Percentiles rank a stretch among this genome's conserved stretches.
phyloP scores from a whole-genome alignment of 30 jellyfish, hydroid and myxozoan species.

The Turritopsis rubra region DNA sequence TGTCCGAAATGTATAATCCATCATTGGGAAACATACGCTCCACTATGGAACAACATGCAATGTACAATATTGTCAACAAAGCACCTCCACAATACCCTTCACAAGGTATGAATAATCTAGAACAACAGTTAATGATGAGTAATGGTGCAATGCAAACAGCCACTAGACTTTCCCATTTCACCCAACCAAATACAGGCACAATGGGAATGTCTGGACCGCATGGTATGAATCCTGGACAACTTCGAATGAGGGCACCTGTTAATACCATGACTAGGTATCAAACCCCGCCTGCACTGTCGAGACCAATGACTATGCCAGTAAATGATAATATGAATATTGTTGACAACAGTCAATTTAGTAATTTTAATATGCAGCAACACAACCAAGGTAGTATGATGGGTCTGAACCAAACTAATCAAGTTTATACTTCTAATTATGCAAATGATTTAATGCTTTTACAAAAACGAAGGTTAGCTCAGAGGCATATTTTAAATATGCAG shows the following conservation, averaged over 20 bases:
- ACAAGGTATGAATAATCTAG: slow-evolving; percentile 16
- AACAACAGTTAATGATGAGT: slow-evolving; percentile 3
- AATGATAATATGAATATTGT: neutral
- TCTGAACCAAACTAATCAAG: slow-evolving; percentile 13
- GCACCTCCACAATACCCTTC: slow-evolving; percentile 28
- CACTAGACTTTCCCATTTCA: slow-evolving; percentile 20
- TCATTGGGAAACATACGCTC: neutral
- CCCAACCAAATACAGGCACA: slow-evolving; percentile 15
- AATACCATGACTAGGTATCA: slow-evolving; percentile 1
- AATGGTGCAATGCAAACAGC: slow-evolving; percentile 20
- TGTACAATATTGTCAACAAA: slow-evolving; percentile 12
- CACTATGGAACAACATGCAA: slow-evolving; percentile 1
- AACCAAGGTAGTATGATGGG: neutral
- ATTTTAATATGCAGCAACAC: neutral
- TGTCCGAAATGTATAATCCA: neutral
- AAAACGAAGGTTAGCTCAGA: neutral
- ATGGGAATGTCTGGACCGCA: slow-evolving; percentile 7
- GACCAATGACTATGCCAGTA: slow-evolving; percentile 16
- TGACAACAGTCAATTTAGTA: slow-evolving; percentile 14
- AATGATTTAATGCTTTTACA: neutral
- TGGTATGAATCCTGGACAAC: neutral
- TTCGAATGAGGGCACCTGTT: slow-evolving; percentile 5
- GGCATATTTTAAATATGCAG: neutral
- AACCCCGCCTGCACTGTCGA: slow-evolving; percentile 23
- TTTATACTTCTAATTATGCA: neutral